Percentiles rank a stretch among this genome's conserved stretches.
phyloP scores from a whole-genome alignment of 2,888 invertebrate species.

The Acleris literana region DNA sequence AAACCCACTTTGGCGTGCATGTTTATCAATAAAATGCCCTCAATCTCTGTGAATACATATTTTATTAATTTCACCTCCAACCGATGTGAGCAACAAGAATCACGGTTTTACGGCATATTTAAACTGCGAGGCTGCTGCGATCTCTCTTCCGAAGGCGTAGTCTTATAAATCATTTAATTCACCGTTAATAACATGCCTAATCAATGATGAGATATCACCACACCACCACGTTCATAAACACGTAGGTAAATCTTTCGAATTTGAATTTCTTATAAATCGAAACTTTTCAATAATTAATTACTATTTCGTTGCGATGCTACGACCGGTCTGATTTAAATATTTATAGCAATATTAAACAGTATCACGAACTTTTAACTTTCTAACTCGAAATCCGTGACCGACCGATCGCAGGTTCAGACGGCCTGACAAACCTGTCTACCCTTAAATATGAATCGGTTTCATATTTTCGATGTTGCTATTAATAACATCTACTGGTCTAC shows the following conservation, averaged over 20 bases:
- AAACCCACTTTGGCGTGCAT: too few species aligned
- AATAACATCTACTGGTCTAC: neutral
- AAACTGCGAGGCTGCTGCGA: constrained; percentile 14
- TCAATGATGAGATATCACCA: constrained; percentile 35
- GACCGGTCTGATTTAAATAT: constrained; percentile 56
- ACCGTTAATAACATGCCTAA: constrained; percentile 32
- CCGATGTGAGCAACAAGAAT: neutral
- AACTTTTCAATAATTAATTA: constrained; percentile 42
- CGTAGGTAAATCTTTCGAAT: constrained; percentile 28
- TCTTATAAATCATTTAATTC: constrained; percentile 26
- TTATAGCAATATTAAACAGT: constrained; percentile 45
- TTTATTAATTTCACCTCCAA: constrained; percentile 4
- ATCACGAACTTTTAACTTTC: constrained; percentile 59
- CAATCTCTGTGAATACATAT: neutral
- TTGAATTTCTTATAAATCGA: constrained; percentile 32
- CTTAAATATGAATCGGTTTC: constrained; percentile 8
- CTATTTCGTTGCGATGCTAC: constrained; percentile 35
- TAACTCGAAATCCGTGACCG: constrained; percentile 58
- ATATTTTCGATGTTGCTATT: constrained; percentile 3
- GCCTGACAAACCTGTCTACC: constrained; percentile 33
- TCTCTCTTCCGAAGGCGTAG: constrained; percentile 31
- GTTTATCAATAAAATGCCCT: too few species aligned
- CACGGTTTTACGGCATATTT: constrained; percentile 18
- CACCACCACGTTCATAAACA: constrained; percentile 28
- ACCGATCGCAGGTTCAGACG: constrained; percentile 39